Evolutionary conservation across 2,797 vertebrate genomes (phyloP), one percentile per base, ranked within the genome.

Genomic region (Natrix natrix): DNA sequence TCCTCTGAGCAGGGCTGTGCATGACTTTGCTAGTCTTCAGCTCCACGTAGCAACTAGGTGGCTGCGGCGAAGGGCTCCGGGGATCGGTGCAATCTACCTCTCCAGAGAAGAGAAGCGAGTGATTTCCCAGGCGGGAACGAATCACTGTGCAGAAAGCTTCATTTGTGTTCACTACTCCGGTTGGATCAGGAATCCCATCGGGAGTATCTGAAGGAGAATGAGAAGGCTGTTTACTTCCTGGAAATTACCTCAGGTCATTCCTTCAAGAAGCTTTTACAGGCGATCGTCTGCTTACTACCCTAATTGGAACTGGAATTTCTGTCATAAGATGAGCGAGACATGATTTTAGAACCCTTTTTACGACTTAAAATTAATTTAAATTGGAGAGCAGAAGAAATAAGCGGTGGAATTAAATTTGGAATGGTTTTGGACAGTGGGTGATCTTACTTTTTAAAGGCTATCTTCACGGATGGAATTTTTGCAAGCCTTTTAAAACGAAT

Each of bases 91-190:
- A 99, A 97, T 99, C 99, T 83, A 99, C 99, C 96, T 99, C 99
- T 0, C 98, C 99, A 0, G 99, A 98, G 94, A 99, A 98, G 66
- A 99, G 97, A 20, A 99, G 98, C 86, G 97, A 98, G 94, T 99
- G 98, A 88, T 96, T 97, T 1, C 98, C 97, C 12, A 99, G 97
- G 17, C 98, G 98, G 17, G 98, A 98, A 91, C 98, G 98, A 63
- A 99, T 98, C 96, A 99, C 99, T 0, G 98, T 98, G 97, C 99
- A 99, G 97, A 98, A 99, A 56, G 98, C 99, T 95, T 99, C 98
- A 0, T 99, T 99, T 28, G 99, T 99, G 97, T 99, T 99, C 7
- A 99, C 98, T 22, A 98, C 98, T 13, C 98, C 98, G 0, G 97
- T 96, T 0, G 98, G 96, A 93, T 99, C 98, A 0, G 99, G 98